phyloP scores from a whole-genome alignment of 92 coral and sea anemone species.

The Umimayanthus kanabou region DNA sequence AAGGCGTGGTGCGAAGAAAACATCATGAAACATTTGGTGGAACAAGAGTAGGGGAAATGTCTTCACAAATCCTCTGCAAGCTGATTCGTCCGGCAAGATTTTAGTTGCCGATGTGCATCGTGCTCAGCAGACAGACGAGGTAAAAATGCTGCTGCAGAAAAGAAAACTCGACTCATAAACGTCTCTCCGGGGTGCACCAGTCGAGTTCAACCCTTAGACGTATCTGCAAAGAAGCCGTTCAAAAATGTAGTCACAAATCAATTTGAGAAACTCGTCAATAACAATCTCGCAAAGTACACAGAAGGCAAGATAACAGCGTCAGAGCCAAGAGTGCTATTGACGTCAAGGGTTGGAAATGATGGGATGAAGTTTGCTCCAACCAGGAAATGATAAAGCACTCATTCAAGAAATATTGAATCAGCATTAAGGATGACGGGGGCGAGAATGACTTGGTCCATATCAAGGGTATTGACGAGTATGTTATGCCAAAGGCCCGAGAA shows the following conservation, averaged over 20 bases:
- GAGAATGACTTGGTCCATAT: neutral
- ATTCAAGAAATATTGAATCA: conserved; percentile 42
- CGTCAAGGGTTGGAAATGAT: conserved; percentile 43
- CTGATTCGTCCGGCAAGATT: conserved; percentile 36
- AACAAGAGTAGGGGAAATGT: conserved; percentile 43
- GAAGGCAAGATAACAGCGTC: conserved; percentile 39
- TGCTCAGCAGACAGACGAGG: conserved; percentile 52
- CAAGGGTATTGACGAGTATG: conserved; percentile 34
- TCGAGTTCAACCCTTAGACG: conserved; percentile 46
- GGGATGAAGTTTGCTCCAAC: conserved; percentile 45
- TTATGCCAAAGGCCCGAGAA: conserved; percentile 29
- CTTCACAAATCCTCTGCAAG: conserved; percentile 42
- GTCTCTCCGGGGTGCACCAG: conserved; percentile 44
- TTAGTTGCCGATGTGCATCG: conserved; percentile 51
- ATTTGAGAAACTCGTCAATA: conserved; percentile 43
- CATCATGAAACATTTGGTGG: conserved; percentile 47
- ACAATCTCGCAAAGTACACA: conserved; percentile 23
- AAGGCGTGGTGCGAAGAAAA: conserved; percentile 50
- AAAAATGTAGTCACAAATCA: conserved; percentile 46
- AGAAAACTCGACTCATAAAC: conserved; percentile 49
- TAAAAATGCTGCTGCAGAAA: conserved; percentile 34
- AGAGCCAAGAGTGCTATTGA: conserved; percentile 42
- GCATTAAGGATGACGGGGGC: conserved; percentile 27
- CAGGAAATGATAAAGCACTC: conserved; percentile 41
- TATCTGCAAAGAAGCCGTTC: conserved; percentile 50